Evolutionary conservation across 2,888 invertebrate species (phyloP), one percentile per base, ranked within the genome.

Genomic region (Elmis aenea): DNA sequence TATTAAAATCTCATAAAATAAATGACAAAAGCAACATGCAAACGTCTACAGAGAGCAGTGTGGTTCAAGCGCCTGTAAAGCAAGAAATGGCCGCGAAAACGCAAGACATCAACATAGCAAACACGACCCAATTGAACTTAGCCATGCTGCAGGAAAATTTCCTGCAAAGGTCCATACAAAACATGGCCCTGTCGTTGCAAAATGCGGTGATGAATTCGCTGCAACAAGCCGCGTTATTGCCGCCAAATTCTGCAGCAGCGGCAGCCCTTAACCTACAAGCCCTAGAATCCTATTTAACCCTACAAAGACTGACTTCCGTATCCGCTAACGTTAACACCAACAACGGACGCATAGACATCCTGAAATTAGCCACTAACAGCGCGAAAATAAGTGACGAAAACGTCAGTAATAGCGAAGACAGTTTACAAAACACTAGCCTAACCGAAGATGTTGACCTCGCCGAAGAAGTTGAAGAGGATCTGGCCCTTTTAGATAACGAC

Each of bases 191-290:
- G 48, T 84, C 86, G 8, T 70, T 89, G 31, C 89, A 90, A 67
- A 86, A 85, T 59, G 86, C 88, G 5, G 82, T 90, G 76, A 82
- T 89, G 69, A 85, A 81, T 56, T 86, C 88, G 5, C 68, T 89
- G 48, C 88, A 88, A 63, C 85, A 88, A 59, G 89, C 88, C 1
- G 87, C 88, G 0, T 70, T 89, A 13, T 65, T 89, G 53, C 88
- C 88, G 4, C 82, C 83, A 1, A 85, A 87, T 53, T 87, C 87
- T 2, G 85, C 87, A 3, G 88, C 87, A 5, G 88, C 88, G 20
- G 85, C 86, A 20, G 89, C 89, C 0, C 72, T 90, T 11, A 88
- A 88, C 64, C 74, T 89, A 18, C 89, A 89, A 69, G 89, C 89
- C 14, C 69, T 89, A 42, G 89, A 89, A 72, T 88, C 87, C 25